Evolutionary conservation across 1,140 invertebrate species (phyloP).

Genomic region (Monochamus saltuarius): DNA sequence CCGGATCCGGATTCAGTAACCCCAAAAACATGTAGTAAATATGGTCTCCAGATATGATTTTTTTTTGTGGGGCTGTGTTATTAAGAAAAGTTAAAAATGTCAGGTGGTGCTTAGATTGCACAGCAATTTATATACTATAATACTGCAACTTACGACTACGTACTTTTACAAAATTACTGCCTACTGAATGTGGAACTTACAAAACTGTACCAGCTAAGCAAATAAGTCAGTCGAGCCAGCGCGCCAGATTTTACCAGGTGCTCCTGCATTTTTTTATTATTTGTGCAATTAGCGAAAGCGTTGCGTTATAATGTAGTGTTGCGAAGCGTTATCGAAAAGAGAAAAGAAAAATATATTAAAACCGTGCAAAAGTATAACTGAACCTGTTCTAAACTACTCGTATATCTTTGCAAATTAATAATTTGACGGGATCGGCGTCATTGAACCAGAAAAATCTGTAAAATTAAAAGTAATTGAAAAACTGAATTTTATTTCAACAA

Average conservation of each 20-base stretch:
- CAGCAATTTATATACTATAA: too few relatives aligned
- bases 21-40: too few relatives aligned
- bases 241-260: constrained; percentile 50
- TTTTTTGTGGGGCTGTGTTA: too few relatives aligned
- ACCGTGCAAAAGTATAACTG: constrained; percentile 42
- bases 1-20: too few relatives aligned
- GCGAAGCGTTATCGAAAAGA: constrained; percentile 45
- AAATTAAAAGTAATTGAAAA: constrained; percentile 26
- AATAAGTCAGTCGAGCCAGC: constrained; percentile 49
- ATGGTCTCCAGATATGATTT: too few relatives aligned
- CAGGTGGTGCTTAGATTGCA: too few relatives aligned
- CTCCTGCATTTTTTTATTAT: constrained; percentile 36
- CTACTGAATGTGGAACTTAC: constrained; percentile 31
- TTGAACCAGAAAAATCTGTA: constrained; percentile 53
- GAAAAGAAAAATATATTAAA: constrained; percentile 42
- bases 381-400: constrained; percentile 36
- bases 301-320: constrained; percentile 35
- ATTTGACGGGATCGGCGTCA: constrained; percentile 47
- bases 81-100: too few relatives aligned
- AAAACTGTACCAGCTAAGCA: constrained; percentile 40
- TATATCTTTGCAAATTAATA: constrained; percentile 33
- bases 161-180: not conserved
- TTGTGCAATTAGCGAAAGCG: constrained; percentile 44
- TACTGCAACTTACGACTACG: too few relatives aligned
- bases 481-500: constrained; percentile 13